Conservation (phyloP, 2,888 invertebrate species). For the Synergus laeviventris region DNA sequence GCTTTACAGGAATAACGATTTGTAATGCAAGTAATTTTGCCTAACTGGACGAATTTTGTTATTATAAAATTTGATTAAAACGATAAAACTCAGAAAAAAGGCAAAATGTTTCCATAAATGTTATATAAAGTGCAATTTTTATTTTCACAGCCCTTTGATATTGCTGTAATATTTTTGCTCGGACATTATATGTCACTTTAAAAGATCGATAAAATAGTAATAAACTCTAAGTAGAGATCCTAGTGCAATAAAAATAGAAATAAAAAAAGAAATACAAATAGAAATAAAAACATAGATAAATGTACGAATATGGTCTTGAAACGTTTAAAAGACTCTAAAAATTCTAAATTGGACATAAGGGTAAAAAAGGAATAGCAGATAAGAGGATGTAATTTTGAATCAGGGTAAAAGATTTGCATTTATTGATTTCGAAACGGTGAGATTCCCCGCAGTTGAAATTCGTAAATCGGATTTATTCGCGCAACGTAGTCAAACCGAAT, state of each 20-base stretch:
- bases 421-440: constrained; percentile 16
- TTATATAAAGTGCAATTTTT: background rate
- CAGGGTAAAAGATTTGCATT: constrained; percentile 4
- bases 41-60: background rate
- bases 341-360: background rate
- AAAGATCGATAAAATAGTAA: background rate
- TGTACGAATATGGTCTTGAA: too few relatives aligned
- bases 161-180: background rate
- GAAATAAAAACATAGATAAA: too few relatives aligned
- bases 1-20: background rate
- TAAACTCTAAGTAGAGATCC: background rate
- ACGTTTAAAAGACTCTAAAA: too few relatives aligned
- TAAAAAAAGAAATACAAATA: background rate
- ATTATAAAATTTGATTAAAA: background rate
- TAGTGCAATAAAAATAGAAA: background rate
- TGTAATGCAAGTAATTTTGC: background rate
- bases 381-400: background rate
- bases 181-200: background rate
- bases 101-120: too few relatives aligned
- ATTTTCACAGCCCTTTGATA: background rate
- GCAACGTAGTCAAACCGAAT: constrained; percentile 25
- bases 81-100: background rate
- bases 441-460: constrained; percentile 18
- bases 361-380: background rate
- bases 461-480: constrained; percentile 29